Conservation (phyloP, 2,113 vertebrate species). For the Agapornis roseicollis region DNA sequence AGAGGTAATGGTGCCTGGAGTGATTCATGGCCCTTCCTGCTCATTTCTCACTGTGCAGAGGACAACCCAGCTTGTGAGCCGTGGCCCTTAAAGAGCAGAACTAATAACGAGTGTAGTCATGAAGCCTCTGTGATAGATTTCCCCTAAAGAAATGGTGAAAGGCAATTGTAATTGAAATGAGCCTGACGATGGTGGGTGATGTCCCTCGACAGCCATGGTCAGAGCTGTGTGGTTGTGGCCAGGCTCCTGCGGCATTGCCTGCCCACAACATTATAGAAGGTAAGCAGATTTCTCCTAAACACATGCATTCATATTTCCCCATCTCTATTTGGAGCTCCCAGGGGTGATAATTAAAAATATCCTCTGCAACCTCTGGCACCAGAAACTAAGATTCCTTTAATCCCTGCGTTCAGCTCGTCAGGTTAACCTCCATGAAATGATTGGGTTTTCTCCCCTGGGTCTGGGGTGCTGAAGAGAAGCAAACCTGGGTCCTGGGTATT, state of each 20-base stretch:
- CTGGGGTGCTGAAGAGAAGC: neutral
- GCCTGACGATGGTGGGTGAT: neutral
- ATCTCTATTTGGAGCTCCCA: neutral
- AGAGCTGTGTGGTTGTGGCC: neutral
- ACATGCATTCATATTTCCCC: fast-evolving
- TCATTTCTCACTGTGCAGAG: neutral
- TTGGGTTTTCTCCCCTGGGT: neutral
- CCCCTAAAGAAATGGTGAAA: neutral
- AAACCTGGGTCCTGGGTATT: fast-evolving
- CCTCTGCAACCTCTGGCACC: neutral
- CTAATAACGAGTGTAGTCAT: neutral
- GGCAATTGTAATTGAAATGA: neutral
- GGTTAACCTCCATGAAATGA: neutral
- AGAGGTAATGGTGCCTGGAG: neutral
- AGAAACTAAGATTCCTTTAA: neutral
- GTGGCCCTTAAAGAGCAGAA: neutral
- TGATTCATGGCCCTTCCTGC: neutral
- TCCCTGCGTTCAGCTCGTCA: neutral
- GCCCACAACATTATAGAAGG: neutral
- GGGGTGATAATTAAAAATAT: neutral
- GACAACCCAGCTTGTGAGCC: neutral
- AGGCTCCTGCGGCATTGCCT: neutral
- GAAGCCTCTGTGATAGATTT: neutral
- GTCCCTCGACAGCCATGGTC: neutral
- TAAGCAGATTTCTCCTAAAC: neutral